A percentile compares a stretch with the other conserved stretches of the same genome.
Evolutionary conservation across 2,888 invertebrate species (phyloP).

Genomic region (Amphipyra tragopoginis): DNA sequence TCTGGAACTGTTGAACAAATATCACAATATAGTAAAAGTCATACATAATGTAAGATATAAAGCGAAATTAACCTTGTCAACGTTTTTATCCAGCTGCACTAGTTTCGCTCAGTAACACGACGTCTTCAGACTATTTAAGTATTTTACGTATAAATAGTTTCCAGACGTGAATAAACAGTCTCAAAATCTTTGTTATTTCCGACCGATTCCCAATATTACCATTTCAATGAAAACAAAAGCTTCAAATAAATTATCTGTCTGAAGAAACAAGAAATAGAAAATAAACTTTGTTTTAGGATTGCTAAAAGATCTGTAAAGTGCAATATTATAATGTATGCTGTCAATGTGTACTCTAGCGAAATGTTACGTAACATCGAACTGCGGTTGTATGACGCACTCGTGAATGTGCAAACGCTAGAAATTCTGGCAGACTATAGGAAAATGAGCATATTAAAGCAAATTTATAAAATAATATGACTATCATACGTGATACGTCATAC

Average conservation of each 20-base stretch:
- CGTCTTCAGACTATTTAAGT: background rate
- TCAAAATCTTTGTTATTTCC: constrained; percentile 5
- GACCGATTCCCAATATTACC: background rate
- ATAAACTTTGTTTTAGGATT: no score
- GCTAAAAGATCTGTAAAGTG: constrained; percentile 7
- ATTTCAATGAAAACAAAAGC: background rate
- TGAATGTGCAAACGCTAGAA: constrained; percentile 22
- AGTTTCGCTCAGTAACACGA: background rate
- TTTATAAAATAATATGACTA: background rate
- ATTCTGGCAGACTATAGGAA: constrained; percentile 31
- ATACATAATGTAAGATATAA: background rate
- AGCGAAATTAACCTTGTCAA: background rate
- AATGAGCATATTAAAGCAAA: constrained; percentile 7
- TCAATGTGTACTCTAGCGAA: constrained; percentile 10
- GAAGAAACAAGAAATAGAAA: no score
- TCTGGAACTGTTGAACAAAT: background rate
- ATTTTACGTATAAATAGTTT: background rate
- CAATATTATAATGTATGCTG: constrained; percentile 7
- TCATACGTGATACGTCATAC: no score
- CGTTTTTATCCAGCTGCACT: background rate
- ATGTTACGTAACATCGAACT: constrained; percentile 32
- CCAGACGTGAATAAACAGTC: constrained; percentile 3
- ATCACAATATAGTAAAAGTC: background rate
- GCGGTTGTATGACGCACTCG: constrained; percentile 39
- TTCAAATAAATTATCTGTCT: background rate